A percentile compares a stretch with the other conserved stretches of the same genome.
Conservation (phyloP, 2,888 invertebrate species). For the Flabesymbios commensalis region DNA sequence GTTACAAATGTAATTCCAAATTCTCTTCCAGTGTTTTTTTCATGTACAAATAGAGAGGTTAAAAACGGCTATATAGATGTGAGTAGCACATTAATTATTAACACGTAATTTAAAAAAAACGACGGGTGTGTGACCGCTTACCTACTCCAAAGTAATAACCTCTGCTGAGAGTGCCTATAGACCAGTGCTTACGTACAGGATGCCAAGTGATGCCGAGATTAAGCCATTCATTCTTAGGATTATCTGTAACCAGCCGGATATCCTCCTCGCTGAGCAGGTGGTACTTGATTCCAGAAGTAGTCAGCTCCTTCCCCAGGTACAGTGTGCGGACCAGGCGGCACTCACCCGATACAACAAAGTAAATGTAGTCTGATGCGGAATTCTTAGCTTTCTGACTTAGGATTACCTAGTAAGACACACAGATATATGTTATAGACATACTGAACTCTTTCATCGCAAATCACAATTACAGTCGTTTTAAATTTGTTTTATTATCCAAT, state of each 20-base stretch:
- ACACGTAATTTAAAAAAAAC: too few species aligned
- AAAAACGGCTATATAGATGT: too few species aligned
- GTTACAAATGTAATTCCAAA: too few species aligned
- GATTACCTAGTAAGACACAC: constrained; percentile 4
- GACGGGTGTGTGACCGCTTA: not conserved
- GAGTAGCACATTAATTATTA: too few species aligned
- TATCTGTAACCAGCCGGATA: not conserved
- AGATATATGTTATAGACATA: too few species aligned
- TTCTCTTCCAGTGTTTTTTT: too few species aligned
- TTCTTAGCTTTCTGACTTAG: constrained; percentile 26
- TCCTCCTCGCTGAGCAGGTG: not conserved
- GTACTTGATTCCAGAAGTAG: not conserved
- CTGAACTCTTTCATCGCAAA: too few species aligned
- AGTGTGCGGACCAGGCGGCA: constrained; percentile 39
- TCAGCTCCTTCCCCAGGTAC: constrained; percentile 26
- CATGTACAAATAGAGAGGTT: too few species aligned
- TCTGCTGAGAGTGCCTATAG: not conserved
- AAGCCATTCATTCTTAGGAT: too few species aligned
- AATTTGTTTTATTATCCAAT: too few species aligned
- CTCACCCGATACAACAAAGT: constrained; percentile 38
- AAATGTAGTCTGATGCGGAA: constrained; percentile 35
- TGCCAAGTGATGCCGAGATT: too few species aligned
- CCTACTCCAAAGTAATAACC: constrained; percentile 7
- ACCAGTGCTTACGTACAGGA: not conserved
- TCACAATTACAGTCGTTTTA: too few species aligned